Conservation (phyloP, 2,113 vertebrate species). For the Porphyrio hochstetteri region DNA sequence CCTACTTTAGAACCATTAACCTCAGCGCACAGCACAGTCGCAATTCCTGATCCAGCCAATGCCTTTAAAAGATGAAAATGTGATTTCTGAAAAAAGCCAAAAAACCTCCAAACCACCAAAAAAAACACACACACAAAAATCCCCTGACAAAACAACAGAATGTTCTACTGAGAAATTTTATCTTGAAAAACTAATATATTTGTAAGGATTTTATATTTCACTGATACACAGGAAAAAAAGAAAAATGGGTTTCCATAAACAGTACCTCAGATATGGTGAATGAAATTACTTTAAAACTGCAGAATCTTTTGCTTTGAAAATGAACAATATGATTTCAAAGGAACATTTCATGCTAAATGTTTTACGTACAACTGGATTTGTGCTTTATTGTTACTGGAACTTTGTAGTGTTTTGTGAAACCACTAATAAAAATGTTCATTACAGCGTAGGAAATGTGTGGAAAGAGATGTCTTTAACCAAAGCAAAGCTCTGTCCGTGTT, state of each 20-base stretch:
- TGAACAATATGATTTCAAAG: background rate
- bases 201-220: background rate
- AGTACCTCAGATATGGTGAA: background rate
- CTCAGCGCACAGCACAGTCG: conserved; percentile 29
- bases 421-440: conserved; percentile 66
- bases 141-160: background rate
- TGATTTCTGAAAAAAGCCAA: background rate
- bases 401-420: conserved; percentile 52
- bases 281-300: background rate
- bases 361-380: conserved; percentile 19
- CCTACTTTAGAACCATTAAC: conserved; percentile 29
- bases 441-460: conserved; percentile 59
- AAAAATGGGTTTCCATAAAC: background rate
- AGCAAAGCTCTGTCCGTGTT: conserved; percentile 50
- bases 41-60: conserved; percentile 30
- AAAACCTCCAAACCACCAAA: too few species aligned
- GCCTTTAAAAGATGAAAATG: conserved; percentile 14
- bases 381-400: conserved; percentile 60
- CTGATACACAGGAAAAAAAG: background rate
- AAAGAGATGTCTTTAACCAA: conserved; percentile 71
- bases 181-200: background rate
- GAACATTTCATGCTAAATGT: background rate
- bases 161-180: background rate
- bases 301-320: background rate
- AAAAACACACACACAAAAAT: too few species aligned